Conservation (phyloP, 2,888 invertebrate genomes). For the Temnothorax ravouxi region DNA sequence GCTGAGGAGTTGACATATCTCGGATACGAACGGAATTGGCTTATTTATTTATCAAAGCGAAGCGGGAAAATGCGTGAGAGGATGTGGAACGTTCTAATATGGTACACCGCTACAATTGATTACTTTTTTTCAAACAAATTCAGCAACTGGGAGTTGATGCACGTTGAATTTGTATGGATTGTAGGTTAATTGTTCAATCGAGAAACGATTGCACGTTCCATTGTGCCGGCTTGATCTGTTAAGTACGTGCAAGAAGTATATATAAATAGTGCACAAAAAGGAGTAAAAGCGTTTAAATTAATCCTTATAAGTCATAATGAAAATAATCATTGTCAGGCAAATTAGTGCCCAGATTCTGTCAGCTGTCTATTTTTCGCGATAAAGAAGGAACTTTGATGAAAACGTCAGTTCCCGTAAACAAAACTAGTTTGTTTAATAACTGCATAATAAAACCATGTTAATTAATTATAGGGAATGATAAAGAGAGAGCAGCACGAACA, state of each 20-base stretch:
- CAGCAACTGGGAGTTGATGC: neutral
- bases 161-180: constrained; percentile 52
- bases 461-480: constrained; percentile 26
- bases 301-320: neutral
- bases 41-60: neutral
- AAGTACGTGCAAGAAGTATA: neutral
- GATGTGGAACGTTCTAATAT: neutral
- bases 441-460: neutral
- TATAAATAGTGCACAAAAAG: neutral
- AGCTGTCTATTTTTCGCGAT: neutral
- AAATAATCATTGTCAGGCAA: neutral
- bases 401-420: neutral
- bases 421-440: neutral
- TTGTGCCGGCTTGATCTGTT: constrained; percentile 24
- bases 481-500: neutral
- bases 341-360: neutral
- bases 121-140: neutral
- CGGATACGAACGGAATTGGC: neutral
- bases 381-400: neutral
- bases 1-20: neutral
- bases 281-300: constrained; percentile 16
- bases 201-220: constrained; percentile 18
- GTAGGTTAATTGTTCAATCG: constrained; percentile 16
- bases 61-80: neutral
- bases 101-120: neutral